Percentiles rank a stretch among this genome's conserved stretches.
phyloP scores from a whole-genome alignment of 2,888 invertebrate species.

The Furcula furcula region DNA sequence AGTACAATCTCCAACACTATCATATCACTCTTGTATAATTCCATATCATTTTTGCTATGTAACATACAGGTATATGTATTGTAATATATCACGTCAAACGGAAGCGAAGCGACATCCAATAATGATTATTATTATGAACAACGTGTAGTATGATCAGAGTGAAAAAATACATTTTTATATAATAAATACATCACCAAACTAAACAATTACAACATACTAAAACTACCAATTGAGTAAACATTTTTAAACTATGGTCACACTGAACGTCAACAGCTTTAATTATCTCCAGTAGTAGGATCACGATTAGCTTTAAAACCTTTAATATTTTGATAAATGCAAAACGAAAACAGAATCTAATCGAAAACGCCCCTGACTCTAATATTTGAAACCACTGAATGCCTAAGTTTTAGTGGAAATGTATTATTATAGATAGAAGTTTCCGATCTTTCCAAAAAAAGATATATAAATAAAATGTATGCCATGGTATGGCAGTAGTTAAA shows the following conservation, averaged over 20 bases:
- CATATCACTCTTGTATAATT: constrained; percentile 80
- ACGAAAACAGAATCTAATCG: too few species aligned
- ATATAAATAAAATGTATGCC: constrained; percentile 55
- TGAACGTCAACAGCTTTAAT: constrained; percentile 46
- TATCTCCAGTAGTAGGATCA: constrained; percentile 60
- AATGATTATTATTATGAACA: constrained; percentile 27
- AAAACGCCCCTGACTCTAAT: too few species aligned
- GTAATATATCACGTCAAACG: constrained; percentile 60
- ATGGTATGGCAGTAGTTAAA: constrained; percentile 54
- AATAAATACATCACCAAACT: constrained; percentile 15
- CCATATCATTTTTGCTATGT: constrained; percentile 78
- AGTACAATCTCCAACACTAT: constrained; percentile 71
- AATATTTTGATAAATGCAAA: constrained; percentile 43
- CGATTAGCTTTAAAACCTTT: constrained; percentile 42
- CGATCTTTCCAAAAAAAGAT: constrained; percentile 34
- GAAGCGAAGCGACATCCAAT: constrained; percentile 33
- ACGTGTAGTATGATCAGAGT: constrained; percentile 1
- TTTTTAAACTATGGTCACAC: constrained; percentile 28
- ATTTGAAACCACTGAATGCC: constrained; percentile 41
- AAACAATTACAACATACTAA: constrained; percentile 12
- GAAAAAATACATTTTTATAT: constrained; percentile 24
- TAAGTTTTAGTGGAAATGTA: constrained; percentile 67
- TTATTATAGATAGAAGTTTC: constrained; percentile 59
- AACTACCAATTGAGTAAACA: constrained; percentile 25
- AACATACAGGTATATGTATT: constrained; percentile 59